phyloP scores from a whole-genome alignment of 2,888 invertebrate genomes.

The Cetonia aurata region DNA sequence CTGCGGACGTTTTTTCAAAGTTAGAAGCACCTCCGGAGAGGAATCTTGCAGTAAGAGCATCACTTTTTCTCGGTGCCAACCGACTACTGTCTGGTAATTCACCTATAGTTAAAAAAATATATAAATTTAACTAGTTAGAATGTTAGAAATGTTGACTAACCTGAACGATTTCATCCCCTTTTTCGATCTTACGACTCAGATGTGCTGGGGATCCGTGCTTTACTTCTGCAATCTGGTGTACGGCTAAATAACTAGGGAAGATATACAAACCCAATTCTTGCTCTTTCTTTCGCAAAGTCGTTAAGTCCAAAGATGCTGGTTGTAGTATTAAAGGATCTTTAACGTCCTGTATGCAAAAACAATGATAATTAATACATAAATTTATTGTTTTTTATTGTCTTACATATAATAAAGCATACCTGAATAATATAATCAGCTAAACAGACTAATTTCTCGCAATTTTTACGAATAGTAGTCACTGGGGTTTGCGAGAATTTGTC shows the following conservation, averaged over 20 bases:
- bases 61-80: conserved; percentile 86
- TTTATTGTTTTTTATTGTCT: conserved; percentile 12
- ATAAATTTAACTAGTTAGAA: background rate
- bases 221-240: conserved; percentile 87
- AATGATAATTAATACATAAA: background rate
- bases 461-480: conserved; percentile 79
- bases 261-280: conserved; percentile 93
- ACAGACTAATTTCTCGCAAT: conserved; percentile 81
- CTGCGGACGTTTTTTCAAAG: conserved; percentile 85
- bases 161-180: conserved; percentile 97
- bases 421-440: conserved; percentile 89
- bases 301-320: conserved; percentile 90
- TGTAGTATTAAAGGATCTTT: conserved; percentile 92
- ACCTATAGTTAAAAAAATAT: conserved; percentile 66
- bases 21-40: conserved; percentile 83
- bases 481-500: conserved; percentile 92
- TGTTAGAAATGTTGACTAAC: conserved; percentile 67
- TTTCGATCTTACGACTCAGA: conserved; percentile 91
- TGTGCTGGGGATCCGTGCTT: conserved; percentile 94
- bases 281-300: conserved; percentile 87
- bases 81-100: conserved; percentile 80
- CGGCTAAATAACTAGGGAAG: conserved; percentile 85
- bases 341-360: conserved; percentile 71
- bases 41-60: conserved; percentile 80
- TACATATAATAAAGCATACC: conserved; percentile 66